Evolutionary conservation across 92 coral and sea anemone species (phyloP).

Genomic region (Umimayanthus chanpuru): DNA sequence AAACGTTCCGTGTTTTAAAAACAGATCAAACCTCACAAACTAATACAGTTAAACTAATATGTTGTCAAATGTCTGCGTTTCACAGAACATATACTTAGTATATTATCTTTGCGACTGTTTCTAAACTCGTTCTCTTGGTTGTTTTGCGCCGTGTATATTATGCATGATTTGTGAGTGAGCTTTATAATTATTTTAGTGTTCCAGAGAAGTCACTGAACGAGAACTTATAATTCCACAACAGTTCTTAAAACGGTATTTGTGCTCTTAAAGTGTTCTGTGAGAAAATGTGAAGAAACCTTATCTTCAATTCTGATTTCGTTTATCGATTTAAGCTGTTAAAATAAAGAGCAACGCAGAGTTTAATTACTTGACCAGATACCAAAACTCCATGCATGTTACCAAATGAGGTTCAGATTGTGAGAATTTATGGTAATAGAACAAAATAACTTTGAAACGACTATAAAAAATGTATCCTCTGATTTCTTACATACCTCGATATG

Average conservation of each 20-base stretch:
- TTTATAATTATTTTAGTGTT: background rate
- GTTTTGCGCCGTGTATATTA: background rate
- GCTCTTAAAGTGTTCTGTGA: background rate
- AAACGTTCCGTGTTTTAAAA: constrained; percentile 1
- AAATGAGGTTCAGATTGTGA: background rate
- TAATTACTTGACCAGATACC: background rate
- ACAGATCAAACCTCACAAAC: background rate
- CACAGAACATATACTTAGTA: background rate
- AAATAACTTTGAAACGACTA: background rate
- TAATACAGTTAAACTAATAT: background rate
- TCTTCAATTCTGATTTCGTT: background rate
- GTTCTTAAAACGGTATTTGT: background rate
- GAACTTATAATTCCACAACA: background rate
- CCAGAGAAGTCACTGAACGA: constrained; percentile 1
- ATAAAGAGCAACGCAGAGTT: background rate
- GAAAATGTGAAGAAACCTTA: background rate
- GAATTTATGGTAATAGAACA: background rate
- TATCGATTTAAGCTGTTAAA: background rate
- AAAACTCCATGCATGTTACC: background rate
- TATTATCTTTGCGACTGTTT: background rate
- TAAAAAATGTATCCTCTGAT: background rate
- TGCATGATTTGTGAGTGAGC: background rate
- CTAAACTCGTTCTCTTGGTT: background rate
- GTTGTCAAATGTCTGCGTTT: background rate
- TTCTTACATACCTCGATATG: background rate